phyloP scores from a whole-genome alignment of 2,888 invertebrate species.

The Pasiphila rectangulata region DNA sequence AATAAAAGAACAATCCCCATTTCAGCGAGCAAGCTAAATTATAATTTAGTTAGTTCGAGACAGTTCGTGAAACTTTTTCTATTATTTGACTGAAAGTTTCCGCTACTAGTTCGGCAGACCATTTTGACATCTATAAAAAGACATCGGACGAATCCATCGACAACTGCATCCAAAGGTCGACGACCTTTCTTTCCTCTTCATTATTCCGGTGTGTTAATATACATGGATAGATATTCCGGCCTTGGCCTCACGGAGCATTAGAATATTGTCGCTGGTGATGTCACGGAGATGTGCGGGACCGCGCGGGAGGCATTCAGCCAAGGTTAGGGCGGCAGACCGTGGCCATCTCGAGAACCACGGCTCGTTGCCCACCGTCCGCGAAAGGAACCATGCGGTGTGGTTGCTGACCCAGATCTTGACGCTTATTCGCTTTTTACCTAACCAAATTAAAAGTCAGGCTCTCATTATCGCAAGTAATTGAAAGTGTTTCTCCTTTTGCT shows the following conservation, averaged over 20 bases:
- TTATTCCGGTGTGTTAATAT: constrained; percentile 48
- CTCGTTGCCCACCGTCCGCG: constrained; percentile 64
- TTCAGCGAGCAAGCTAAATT: constrained; percentile 45
- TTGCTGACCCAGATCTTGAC: constrained; percentile 64
- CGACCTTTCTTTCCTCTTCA: constrained; percentile 73
- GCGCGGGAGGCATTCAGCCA: constrained; percentile 65
- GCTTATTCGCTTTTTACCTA: constrained; percentile 59
- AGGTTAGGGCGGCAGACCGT: constrained; percentile 75
- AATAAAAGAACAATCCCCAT: constrained; percentile 40
- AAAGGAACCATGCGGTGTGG: constrained; percentile 57
- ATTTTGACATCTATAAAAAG: constrained; percentile 63
- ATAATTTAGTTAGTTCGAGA: constrained; percentile 41
- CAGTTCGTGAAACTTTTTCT: constrained; percentile 36
- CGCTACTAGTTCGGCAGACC: constrained; percentile 47
- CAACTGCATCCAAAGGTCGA: constrained; percentile 59
- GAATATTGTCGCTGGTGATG: constrained; percentile 61
- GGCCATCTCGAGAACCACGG: constrained; percentile 63
- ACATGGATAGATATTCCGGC: constrained; percentile 59
- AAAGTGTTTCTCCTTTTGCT: constrained; percentile 47
- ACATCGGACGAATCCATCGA: constrained; percentile 59
- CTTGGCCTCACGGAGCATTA: constrained; percentile 57
- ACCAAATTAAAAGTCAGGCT: constrained; percentile 50
- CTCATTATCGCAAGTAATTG: constrained; percentile 46
- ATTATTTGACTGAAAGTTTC: constrained; percentile 39
- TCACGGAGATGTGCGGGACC: constrained; percentile 63